phyloP scores from a whole-genome alignment of 2,113 vertebrate species.

The Zosterops japonicus region DNA sequence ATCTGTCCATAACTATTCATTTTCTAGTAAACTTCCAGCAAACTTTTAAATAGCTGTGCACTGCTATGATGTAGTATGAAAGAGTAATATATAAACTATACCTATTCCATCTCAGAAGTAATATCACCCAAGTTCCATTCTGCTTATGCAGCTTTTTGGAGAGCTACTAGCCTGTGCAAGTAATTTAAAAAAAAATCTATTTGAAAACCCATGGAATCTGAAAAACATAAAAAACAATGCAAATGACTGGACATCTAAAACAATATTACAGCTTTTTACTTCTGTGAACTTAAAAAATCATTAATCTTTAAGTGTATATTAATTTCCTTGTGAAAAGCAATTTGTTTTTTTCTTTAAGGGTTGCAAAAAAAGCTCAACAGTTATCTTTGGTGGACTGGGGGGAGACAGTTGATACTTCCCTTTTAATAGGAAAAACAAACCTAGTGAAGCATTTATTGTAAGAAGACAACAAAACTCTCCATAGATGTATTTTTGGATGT shows the following conservation, averaged over 20 bases:
- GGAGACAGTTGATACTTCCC: background rate
- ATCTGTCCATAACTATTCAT: background rate
- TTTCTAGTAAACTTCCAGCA: background rate
- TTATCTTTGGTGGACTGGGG: background rate
- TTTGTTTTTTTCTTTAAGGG: background rate
- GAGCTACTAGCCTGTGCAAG: background rate
- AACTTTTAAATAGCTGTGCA: background rate
- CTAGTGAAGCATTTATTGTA: background rate
- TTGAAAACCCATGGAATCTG: background rate
- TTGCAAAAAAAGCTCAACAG: background rate
- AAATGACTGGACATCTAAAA: background rate
- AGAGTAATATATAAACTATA: background rate
- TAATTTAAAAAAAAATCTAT: background rate
- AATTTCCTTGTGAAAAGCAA: background rate
- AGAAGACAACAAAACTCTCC: background rate
- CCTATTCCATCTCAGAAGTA: background rate
- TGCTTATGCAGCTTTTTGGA: background rate
- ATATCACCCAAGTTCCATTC: background rate
- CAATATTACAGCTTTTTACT: background rate
- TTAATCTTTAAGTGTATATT: background rate
- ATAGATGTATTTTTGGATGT: background rate
- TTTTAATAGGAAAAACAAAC: background rate
- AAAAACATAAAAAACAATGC: background rate
- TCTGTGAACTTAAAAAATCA: background rate
- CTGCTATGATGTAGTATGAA: background rate